Evolutionary conservation across 2,888 invertebrate genomes (phyloP).

Genomic region (Agrotis clavis): DNA sequence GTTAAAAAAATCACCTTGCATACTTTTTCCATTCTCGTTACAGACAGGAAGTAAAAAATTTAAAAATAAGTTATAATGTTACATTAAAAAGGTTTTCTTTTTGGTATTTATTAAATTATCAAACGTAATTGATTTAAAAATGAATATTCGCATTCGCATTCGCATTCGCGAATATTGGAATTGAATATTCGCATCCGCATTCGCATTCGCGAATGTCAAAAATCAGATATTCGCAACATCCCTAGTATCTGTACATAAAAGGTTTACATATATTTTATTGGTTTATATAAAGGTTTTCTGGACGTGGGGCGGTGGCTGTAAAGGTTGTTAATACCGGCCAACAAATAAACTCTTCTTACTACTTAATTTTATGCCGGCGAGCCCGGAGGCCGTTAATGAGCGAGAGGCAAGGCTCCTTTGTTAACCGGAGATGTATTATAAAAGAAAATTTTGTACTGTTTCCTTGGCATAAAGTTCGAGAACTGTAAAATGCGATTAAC

Average conservation of each 20-base stretch:
- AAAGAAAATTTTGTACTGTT: constrained; percentile 13
- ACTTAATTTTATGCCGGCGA: constrained; percentile 62
- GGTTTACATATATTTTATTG: constrained; percentile 5
- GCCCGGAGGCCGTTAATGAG: constrained; percentile 58
- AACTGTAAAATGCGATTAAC: not conserved
- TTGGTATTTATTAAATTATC: too few relatives aligned
- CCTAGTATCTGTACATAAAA: constrained; percentile 20
- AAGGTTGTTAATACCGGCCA: constrained; percentile 56
- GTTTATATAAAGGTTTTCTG: constrained; percentile 28
- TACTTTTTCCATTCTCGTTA: too few relatives aligned
- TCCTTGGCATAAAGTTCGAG: not conserved
- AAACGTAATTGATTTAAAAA: too few relatives aligned
- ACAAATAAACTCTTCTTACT: constrained; percentile 62
- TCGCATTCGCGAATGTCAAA: too few relatives aligned
- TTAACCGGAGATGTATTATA: constrained; percentile 26
- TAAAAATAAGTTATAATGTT: too few relatives aligned
- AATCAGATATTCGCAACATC: too few relatives aligned
- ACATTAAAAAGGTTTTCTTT: too few relatives aligned
- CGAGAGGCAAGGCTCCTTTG: constrained; percentile 48
- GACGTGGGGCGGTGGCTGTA: constrained; percentile 21
- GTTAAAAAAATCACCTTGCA: too few relatives aligned
- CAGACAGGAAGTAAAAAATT: too few relatives aligned
- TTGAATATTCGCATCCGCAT: too few relatives aligned
- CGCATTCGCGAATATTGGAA: too few relatives aligned
- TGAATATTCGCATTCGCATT: too few relatives aligned